These are phyloP conservation scores for Ectobius pallidus DNA, from an alignment of 2,888 invertebrate species.

Conservation along the genomic window DNA sequence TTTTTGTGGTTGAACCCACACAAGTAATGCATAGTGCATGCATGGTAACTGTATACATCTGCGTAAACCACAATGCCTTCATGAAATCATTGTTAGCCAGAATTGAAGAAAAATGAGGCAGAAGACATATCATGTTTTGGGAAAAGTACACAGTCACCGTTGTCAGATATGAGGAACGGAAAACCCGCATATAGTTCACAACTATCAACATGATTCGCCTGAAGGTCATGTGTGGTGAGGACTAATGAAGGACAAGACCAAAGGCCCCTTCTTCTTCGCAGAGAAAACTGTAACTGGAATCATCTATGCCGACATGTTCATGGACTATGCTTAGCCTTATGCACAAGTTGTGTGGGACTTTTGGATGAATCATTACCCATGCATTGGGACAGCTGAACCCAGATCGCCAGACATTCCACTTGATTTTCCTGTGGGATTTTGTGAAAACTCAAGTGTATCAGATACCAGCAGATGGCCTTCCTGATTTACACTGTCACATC, in stretches of 20 bases:
- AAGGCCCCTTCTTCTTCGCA: background rate
- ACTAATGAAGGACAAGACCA: no score
- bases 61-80: background rate
- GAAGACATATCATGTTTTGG: no score
- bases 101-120: no score
- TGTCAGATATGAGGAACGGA: no score
- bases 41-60: background rate
- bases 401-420: background rate
- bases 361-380: background rate
- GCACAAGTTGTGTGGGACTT: background rate
- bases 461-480: background rate
- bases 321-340: background rate
- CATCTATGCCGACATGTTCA: background rate
- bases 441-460: no score
- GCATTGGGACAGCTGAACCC: background rate
- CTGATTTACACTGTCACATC: background rate
- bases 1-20: background rate
- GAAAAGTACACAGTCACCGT: no score
- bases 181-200: no score
- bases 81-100: no score
- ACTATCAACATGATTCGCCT: no score
- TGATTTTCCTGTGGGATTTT: background rate
- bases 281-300: conserved; percentile 2
- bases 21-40: background rate
- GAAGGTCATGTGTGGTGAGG: no score